Evolutionary conservation across 1,140 invertebrate species (phyloP).

Genomic region (Trachelipus rathkii): DNA sequence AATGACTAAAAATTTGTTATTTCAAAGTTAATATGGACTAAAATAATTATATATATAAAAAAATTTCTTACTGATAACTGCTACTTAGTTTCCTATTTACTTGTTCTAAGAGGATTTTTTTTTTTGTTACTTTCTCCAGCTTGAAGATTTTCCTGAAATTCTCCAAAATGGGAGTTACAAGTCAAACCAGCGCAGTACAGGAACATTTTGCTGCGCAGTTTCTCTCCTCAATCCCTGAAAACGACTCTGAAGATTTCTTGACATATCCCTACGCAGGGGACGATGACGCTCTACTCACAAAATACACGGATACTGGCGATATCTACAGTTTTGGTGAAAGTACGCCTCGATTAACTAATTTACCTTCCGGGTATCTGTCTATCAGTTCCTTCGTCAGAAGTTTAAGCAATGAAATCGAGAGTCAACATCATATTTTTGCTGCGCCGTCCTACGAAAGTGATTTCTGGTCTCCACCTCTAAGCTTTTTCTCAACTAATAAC

Average conservation of each 20-base stretch:
- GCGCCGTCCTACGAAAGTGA: neutral
- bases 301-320: neutral
- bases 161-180: neutral
- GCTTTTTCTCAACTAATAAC: neutral
- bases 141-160: neutral
- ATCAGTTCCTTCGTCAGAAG: neutral
- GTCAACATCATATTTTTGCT: neutral
- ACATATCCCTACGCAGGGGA: neutral
- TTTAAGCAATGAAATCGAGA: neutral
- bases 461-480: neutral
- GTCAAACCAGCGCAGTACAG: neutral
- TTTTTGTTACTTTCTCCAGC: neutral
- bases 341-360: neutral
- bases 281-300: neutral
- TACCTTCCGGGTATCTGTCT: neutral
- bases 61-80: too few relatives aligned
- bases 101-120: too few relatives aligned
- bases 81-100: too few relatives aligned
- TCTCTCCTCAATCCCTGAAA: neutral
- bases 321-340: neutral
- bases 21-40: too few relatives aligned
- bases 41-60: too few relatives aligned
- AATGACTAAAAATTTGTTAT: too few relatives aligned
- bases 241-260: neutral
- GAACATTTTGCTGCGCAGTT: neutral